Conservation (phyloP, 2,888 invertebrate species). For the Cheilosia vulpina region DNA sequence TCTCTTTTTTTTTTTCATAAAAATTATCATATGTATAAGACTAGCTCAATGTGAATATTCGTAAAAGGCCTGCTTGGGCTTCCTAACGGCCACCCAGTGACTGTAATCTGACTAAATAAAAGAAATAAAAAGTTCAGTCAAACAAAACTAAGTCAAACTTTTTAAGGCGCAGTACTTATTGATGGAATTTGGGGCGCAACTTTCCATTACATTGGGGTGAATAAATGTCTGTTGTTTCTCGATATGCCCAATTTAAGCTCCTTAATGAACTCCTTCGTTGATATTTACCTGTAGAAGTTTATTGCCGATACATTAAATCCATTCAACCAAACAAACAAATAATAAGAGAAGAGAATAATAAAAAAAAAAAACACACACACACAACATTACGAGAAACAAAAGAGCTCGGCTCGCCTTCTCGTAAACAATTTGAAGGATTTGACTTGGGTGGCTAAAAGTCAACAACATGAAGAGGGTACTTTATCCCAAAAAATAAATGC, state of each 20-base stretch:
- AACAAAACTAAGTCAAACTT: too few relatives aligned
- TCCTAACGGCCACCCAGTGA: too few relatives aligned
- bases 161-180: too few relatives aligned
- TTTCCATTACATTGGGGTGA: too few relatives aligned
- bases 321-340: conserved; percentile 47
- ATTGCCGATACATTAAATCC: conserved; percentile 61
- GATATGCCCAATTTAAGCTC: neutral
- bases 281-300: conserved; percentile 40
- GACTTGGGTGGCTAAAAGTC: conserved; percentile 61
- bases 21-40: too few relatives aligned
- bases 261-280: neutral
- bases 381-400: conserved; percentile 38
- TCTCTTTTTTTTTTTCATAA: too few relatives aligned
- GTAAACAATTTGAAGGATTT: conserved; percentile 59
- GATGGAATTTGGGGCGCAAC: too few relatives aligned
- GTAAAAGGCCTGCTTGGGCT: too few relatives aligned
- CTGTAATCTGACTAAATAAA: too few relatives aligned
- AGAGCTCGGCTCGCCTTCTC: conserved; percentile 40
- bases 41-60: too few relatives aligned
- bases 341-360: neutral
- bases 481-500: conserved; percentile 39
- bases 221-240: neutral
- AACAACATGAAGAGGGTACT: conserved; percentile 60
- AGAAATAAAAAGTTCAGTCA: too few relatives aligned
- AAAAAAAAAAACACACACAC: conserved; percentile 3